phyloP scores from a whole-genome alignment of 2,888 invertebrate genomes.

The Dermolepida albohirtum region DNA sequence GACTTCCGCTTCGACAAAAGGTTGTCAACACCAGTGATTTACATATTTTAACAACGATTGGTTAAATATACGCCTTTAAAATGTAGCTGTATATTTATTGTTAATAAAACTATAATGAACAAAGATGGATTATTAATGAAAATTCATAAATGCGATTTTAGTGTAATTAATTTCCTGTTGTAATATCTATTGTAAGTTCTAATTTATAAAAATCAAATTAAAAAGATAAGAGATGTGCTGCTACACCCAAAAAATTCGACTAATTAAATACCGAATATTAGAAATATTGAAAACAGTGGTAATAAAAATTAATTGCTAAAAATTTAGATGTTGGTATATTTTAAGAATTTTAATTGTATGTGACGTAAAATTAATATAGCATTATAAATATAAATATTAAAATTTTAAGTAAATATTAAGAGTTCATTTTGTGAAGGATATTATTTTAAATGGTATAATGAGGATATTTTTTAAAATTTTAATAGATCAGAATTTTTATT shows the following conservation, averaged over 20 bases:
- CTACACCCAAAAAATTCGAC: conserved; percentile 14
- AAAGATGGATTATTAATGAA: too few relatives aligned
- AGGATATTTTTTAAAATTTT: too few relatives aligned
- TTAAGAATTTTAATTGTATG: conserved; percentile 13
- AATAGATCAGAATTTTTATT: too few relatives aligned
- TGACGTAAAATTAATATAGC: too few relatives aligned
- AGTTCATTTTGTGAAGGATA: too few relatives aligned
- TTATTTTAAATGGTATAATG: too few relatives aligned
- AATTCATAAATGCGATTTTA: not conserved
- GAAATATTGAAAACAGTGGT: not conserved
- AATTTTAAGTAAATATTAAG: too few relatives aligned
- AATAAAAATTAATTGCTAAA: conserved; percentile 22
- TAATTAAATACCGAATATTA: conserved; percentile 2
- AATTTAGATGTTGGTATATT: not conserved
- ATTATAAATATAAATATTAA: too few relatives aligned
- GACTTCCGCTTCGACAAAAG: conserved; percentile 31
- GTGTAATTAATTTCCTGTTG: not conserved
- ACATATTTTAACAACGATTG: conserved; percentile 13
- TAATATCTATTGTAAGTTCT: too few relatives aligned
- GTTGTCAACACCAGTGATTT: conserved; percentile 31
- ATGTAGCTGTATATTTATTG: not conserved
- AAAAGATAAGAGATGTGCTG: not conserved
- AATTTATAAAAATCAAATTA: conserved; percentile 13
- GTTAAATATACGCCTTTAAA: not conserved
- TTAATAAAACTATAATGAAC: too few relatives aligned